Percentiles rank a stretch among this genome's conserved stretches.
Evolutionary conservation across 1,140 invertebrate species (phyloP).

Genomic region (Trichonephila inaurata): DNA sequence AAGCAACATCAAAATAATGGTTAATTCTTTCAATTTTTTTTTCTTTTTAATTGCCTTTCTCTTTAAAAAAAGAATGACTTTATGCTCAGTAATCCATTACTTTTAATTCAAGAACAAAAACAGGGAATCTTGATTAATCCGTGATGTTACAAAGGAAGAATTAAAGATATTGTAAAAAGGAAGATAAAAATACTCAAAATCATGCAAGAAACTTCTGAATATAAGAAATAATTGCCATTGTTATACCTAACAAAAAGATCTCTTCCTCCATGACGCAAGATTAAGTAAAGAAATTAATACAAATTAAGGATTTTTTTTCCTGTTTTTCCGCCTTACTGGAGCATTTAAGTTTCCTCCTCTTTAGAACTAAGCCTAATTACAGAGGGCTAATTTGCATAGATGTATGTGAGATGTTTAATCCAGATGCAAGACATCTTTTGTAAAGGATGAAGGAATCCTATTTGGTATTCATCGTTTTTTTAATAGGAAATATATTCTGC

Average conservation of each 20-base stretch:
- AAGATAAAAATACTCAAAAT: neutral
- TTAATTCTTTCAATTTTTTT: too few species aligned
- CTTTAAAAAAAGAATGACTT: neutral
- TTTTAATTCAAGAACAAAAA: neutral
- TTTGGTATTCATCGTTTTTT: neutral
- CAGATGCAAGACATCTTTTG: neutral
- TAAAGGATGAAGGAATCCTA: neutral
- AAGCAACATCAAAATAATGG: too few species aligned
- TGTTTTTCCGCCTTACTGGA: neutral
- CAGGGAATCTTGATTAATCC: neutral
- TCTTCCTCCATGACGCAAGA: neutral
- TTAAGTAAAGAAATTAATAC: constrained; percentile 12
- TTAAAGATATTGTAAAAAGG: neutral
- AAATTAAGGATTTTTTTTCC: neutral
- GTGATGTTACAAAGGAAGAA: neutral
- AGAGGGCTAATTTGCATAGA: neutral
- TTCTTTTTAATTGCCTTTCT: too few species aligned
- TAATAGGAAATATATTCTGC: too few species aligned
- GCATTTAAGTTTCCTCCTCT: neutral
- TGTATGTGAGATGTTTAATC: neutral
- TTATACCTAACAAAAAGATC: neutral
- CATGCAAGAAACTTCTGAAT: neutral
- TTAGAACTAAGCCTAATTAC: neutral
- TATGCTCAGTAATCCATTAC: neutral
- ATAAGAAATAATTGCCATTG: neutral